Percentiles rank a stretch among this genome's conserved stretches.
phyloP scores from a whole-genome alignment of 2,797 vertebrate genomes.

The Argya squamiceps region DNA sequence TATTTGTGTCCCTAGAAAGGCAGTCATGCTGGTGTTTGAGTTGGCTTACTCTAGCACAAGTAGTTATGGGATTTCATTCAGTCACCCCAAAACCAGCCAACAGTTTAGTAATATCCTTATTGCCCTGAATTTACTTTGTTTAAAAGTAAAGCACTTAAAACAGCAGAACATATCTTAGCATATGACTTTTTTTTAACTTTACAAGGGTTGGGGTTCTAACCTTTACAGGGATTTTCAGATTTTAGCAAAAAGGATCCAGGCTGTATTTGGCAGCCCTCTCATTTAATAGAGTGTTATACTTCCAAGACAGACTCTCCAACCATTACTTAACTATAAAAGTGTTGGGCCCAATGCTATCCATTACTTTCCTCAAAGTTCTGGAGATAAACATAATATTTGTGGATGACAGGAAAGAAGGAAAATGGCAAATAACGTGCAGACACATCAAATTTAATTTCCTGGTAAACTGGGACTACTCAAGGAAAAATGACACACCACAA shows the following conservation, averaged over 20 bases:
- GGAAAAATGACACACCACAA: not conserved
- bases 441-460: not conserved
- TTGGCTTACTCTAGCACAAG: not conserved
- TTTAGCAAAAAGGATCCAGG: not conserved
- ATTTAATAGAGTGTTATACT: not conserved
- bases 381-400: not conserved
- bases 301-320: not conserved
- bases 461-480: not conserved
- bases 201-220: not conserved
- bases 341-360: not conserved
- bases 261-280: not conserved
- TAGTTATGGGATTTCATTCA: constrained; percentile 16
- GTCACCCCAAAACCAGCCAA: not conserved
- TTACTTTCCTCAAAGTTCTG: not conserved
- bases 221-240: not conserved
- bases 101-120: not conserved
- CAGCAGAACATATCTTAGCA: not conserved
- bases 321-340: not conserved
- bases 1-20: constrained; percentile 9
- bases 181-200: not conserved
- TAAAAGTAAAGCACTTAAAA: constrained; percentile 7
- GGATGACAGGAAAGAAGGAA: not conserved
- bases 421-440: not conserved
- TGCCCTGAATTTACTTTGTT: not conserved
- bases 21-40: not conserved